phyloP scores from a whole-genome alignment of 2,888 invertebrate species.

The Augiades crinisus region DNA sequence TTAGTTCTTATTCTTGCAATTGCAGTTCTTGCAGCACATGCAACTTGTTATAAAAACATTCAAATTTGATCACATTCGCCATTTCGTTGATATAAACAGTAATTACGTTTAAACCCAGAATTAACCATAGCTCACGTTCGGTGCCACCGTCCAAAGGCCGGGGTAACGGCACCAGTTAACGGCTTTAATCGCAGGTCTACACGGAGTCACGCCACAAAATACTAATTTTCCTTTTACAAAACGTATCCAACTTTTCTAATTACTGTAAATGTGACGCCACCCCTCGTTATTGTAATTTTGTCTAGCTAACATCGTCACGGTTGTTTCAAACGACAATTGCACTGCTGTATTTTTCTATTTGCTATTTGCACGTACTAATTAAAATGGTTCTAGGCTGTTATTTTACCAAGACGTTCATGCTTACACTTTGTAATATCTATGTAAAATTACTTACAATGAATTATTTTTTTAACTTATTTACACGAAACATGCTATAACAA shows the following conservation, averaged over 20 bases:
- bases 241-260: slow-evolving; percentile 75
- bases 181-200: slow-evolving; percentile 58
- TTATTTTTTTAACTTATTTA: too few relatives aligned
- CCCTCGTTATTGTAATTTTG: slow-evolving; percentile 57
- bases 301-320: slow-evolving; percentile 40
- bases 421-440: too few relatives aligned
- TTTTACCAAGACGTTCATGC: too few relatives aligned
- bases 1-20: too few relatives aligned
- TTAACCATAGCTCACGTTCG: slow-evolving; percentile 1
- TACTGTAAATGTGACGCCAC: slow-evolving; percentile 66
- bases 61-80: too few relatives aligned
- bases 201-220: slow-evolving; percentile 68
- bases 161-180: slow-evolving; percentile 52
- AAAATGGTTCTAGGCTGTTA: too few relatives aligned
- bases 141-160: slow-evolving; percentile 35
- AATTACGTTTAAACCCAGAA: not conserved
- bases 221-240: slow-evolving; percentile 71
- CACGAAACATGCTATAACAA: too few relatives aligned
- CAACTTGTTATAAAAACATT: too few relatives aligned
- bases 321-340: slow-evolving; percentile 18
- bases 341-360: slow-evolving; percentile 7
- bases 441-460: too few relatives aligned
- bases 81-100: too few relatives aligned
- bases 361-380: too few relatives aligned
- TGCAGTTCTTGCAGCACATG: too few relatives aligned